phyloP scores from a whole-genome alignment of 2,888 invertebrate species.

The Hyposoter dolosus region DNA sequence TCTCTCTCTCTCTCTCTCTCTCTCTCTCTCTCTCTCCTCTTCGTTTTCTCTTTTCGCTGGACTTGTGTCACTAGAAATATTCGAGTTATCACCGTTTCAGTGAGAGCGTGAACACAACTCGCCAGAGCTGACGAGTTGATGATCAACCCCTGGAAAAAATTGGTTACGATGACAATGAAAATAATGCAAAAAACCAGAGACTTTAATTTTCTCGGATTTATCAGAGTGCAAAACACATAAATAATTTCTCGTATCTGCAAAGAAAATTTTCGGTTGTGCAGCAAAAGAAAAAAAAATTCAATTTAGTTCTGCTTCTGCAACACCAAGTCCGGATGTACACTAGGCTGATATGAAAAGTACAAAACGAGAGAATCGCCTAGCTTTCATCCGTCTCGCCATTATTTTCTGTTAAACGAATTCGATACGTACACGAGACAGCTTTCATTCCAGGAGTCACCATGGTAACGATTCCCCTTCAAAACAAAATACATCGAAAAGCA shows the following conservation, averaged over 20 bases:
- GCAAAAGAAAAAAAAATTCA: neutral
- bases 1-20: neutral
- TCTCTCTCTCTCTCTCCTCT: neutral
- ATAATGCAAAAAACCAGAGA: neutral
- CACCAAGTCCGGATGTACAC: neutral
- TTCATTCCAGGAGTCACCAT: constrained; percentile 72
- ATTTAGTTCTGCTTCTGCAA: neutral
- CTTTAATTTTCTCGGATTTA: too few species aligned
- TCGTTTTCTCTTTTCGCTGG: neutral
- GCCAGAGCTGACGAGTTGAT: too few species aligned
- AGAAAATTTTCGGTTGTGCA: neutral
- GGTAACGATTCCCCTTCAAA: constrained; percentile 76
- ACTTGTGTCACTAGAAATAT: neutral
- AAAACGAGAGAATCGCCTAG: constrained; percentile 10
- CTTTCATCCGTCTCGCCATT: constrained; percentile 46
- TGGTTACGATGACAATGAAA: neutral
- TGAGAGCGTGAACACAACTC: too few species aligned
- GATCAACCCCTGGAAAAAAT: neutral
- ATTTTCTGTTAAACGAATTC: constrained; percentile 72
- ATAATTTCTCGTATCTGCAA: constrained; percentile 23
- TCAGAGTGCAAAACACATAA: constrained; percentile 11
- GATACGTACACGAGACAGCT: constrained; percentile 69
- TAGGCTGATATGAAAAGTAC: constrained; percentile 2
- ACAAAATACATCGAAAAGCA: constrained; percentile 72
- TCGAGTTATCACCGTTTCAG: neutral